Conservation (phyloP, 2,888 invertebrate genomes). For the Diadegma fenestrale region DNA sequence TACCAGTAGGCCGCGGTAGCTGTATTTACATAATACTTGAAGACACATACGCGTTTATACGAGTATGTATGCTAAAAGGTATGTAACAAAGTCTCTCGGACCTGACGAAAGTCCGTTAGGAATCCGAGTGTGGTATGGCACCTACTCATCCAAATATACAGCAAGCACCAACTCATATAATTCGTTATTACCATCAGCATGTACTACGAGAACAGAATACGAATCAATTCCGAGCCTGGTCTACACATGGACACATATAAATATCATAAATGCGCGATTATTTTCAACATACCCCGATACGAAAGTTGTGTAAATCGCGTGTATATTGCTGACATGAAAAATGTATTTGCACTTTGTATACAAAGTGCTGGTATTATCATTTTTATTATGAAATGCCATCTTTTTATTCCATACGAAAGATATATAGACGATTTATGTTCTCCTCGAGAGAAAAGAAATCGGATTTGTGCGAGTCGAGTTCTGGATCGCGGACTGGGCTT, state of each 20-base stretch:
- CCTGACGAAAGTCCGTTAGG: slow-evolving; percentile 78
- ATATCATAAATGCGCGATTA: neutral
- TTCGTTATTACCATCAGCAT: slow-evolving; percentile 79
- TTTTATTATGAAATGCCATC: slow-evolving; percentile 60
- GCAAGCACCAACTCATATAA: slow-evolving; percentile 76
- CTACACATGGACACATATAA: neutral
- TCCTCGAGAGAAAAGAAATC: slow-evolving; percentile 35
- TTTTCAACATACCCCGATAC: slow-evolving; percentile 1
- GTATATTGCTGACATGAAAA: slow-evolving; percentile 58
- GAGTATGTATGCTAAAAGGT: slow-evolving; percentile 18
- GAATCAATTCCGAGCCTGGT: slow-evolving; percentile 69
- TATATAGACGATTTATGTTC: slow-evolving; percentile 51
- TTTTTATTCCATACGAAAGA: slow-evolving; percentile 21
- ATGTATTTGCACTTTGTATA: slow-evolving; percentile 64
- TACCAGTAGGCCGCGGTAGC: slow-evolving; percentile 38
- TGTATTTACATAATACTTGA: slow-evolving; percentile 38
- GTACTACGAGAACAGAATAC: slow-evolving; percentile 76
- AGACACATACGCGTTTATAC: neutral
- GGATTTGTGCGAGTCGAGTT: slow-evolving; percentile 23
- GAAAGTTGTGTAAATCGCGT: slow-evolving; percentile 25
- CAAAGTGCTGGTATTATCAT: slow-evolving; percentile 64
- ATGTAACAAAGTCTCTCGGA: slow-evolving; percentile 32
- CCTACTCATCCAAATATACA: slow-evolving; percentile 72
- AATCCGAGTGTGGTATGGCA: slow-evolving; percentile 75
- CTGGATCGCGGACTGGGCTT: slow-evolving; percentile 31